Evolutionary conservation across 1,140 invertebrate species (phyloP), one percentile per base, ranked within the genome.

Genomic region (Apis laboriosa): DNA sequence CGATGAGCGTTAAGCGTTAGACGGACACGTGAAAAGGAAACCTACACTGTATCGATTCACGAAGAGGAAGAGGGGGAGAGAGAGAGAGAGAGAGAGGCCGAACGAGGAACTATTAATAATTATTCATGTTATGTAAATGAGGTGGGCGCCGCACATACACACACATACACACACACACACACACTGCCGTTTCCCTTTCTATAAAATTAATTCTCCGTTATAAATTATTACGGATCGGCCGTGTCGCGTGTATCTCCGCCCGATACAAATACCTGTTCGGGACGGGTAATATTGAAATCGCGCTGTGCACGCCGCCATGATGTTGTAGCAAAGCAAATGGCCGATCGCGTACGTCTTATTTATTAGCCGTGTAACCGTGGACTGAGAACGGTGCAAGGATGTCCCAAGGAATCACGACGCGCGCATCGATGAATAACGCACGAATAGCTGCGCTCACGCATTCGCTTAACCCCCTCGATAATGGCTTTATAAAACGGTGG

Each of bases 401-500:
- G 5, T 43, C 4, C 34, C 34, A 7, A 43, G 34, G 34, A 43
- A 34, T 34, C 34, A 34, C 34, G 34, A 34, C 28, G 24, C 9
- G 63, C 63, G 34, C 1, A 21, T 12, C 17, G 21, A 15, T n/a
- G 34, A 61, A 71, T 73, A 83, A 82, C 81, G 53, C 90, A 93
- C 92, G 88, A 93, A 93, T 92, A 88, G 90, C 63, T 82, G 67
- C 83, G 86, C 88, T 90, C 89, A 89, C 89, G 85, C 89, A 92
- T 92, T 92, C 91, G 89, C 88, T 92, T 89, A 91, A 84, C 34
- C 34, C 70, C 80, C 73, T 77, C 84, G 84, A 90, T 93, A 93
- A 93, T 91, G 88, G 88, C 90, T 92, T 92, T 92, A 93, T 92
- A 92, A 91, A 92, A 92, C 90, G 90, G 90, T 79, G 83, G 2